Base-by-base conservation (phyloP, 2,888 invertebrate species). In the Zhuqinia jingwanae region DNA sequence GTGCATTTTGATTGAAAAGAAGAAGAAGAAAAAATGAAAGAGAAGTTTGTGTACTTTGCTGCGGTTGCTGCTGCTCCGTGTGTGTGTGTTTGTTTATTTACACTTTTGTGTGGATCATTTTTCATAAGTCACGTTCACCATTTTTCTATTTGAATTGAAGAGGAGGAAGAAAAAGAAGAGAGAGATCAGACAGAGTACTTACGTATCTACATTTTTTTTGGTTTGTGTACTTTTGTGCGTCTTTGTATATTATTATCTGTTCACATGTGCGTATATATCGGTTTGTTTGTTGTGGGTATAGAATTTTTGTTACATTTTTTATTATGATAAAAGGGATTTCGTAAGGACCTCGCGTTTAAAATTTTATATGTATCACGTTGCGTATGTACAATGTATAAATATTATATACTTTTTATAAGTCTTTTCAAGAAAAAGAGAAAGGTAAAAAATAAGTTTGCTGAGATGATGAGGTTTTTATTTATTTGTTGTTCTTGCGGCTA, bases 51-150 rank as follows among this genome's bases (percentile, higher is more conserved):
- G 36, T 36, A 8, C 15, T 2, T 11, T 65, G 36, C 22, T n/a
- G n/a, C n/a, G n/a, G n/a, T n/a, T n/a, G n/a, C n/a, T n/a, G n/a
- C n/a, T n/a, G n/a, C n/a, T n/a, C n/a, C 27, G 15, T 58, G 58
- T n/a, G 25, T n/a, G 11, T 77, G 20, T 77, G 27, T 53, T 13
- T 53, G 70, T 82, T 58, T 82, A 58, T 70, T 70, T 80, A 53
- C 36, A 36, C 80, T 70, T 70, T 56, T 70, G 53, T 70, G 53
- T 45, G 45, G 60, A 75, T 82, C 73, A 73, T 58, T 82, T 82
- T 73, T 82, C 81, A 82, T 82, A 82, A 82, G 75, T 82, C 81
- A 82, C 81, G 80, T 73, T 50, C 47, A 20, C 11, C 6, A n/a
- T n/a, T n/a, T n/a, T n/a, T 36, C 36, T 36, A 36, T 8, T 36